Conservation (phyloP, 2,797 vertebrate genomes). For the Aselliscus stoliczkanus region DNA sequence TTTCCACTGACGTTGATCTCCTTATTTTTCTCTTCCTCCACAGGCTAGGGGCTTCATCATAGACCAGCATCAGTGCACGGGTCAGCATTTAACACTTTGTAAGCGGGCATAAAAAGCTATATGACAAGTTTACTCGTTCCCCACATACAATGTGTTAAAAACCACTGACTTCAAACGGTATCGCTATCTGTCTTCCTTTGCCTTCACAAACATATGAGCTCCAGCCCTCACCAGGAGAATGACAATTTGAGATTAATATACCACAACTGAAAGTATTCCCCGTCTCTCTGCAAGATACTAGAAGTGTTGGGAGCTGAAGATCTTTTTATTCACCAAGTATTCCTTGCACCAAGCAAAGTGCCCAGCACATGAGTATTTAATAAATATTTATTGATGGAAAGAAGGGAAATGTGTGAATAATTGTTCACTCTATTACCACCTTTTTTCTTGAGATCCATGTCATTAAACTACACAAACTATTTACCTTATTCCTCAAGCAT, state of each 20-base stretch:
- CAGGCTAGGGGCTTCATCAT: background rate
- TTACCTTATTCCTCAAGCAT: background rate
- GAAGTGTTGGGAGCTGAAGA: fast-evolving
- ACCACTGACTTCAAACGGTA: background rate
- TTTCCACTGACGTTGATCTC: background rate
- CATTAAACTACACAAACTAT: background rate
- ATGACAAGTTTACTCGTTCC: too few species aligned
- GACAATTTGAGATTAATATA: background rate
- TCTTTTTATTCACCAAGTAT: background rate
- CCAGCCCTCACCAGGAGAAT: background rate
- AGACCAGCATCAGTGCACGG: too few species aligned
- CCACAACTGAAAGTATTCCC: background rate
- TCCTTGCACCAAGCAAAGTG: background rate
- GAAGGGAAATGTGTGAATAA: background rate
- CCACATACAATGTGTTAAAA: too few species aligned
- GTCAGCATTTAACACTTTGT: background rate
- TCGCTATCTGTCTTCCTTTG: background rate
- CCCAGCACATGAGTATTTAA: background rate
- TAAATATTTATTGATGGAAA: background rate
- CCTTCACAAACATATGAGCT: background rate
- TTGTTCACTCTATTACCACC: background rate
- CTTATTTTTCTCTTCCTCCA: background rate
- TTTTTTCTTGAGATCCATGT: background rate
- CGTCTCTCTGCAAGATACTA: background rate
- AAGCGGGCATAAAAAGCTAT: too few species aligned